Conservation (phyloP, 2,797 vertebrate genomes). For the Poeciliopsis infans region DNA sequence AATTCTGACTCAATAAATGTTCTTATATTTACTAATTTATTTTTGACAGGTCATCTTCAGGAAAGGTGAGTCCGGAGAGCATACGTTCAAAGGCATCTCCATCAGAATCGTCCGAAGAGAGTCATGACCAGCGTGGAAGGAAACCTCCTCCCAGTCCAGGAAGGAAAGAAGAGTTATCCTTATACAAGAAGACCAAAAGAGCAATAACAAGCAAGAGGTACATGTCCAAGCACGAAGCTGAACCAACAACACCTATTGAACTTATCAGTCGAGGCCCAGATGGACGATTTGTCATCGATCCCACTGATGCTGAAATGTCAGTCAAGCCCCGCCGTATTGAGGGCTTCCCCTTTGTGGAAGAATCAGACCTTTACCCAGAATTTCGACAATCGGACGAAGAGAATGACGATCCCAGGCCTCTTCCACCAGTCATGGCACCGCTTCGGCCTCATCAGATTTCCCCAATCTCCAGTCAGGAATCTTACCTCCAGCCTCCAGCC, state of each 20-base stretch:
- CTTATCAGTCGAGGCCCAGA: slow-evolving; percentile 93
- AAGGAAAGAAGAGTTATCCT: slow-evolving; percentile 92
- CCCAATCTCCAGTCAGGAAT: slow-evolving; percentile 97
- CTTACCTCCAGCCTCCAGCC: slow-evolving; percentile 96
- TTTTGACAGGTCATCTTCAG: slow-evolving; percentile 89
- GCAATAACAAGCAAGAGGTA: slow-evolving; percentile 99
- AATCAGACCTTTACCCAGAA: slow-evolving; percentile 97
- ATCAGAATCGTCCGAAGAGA: slow-evolving; percentile 94
- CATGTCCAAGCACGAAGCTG: slow-evolving; percentile 89
- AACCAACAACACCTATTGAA: slow-evolving; percentile 88
- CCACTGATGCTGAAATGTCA: slow-evolving; percentile 86
- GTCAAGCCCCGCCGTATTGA: slow-evolving; percentile 91
- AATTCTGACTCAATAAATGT: neutral
- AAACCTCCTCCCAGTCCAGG: slow-evolving; percentile 89
- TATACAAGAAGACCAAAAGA: slow-evolving; percentile 98
- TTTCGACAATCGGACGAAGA: slow-evolving; percentile 99
- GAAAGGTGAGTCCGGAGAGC: slow-evolving; percentile 97
- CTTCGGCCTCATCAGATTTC: slow-evolving; percentile 95
- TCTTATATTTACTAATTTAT: slow-evolving; percentile 12
- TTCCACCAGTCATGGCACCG: slow-evolving; percentile 90
- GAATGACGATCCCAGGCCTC: slow-evolving; percentile 91
- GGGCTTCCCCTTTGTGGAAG: slow-evolving; percentile 98
- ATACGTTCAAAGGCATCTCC: slow-evolving; percentile 86
- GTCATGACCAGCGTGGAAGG: slow-evolving; percentile 88
- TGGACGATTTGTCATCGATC: slow-evolving; percentile 91